Evolutionary conservation across 2,113 vertebrate species (phyloP).

Genomic region (Colossoma macropomum): DNA sequence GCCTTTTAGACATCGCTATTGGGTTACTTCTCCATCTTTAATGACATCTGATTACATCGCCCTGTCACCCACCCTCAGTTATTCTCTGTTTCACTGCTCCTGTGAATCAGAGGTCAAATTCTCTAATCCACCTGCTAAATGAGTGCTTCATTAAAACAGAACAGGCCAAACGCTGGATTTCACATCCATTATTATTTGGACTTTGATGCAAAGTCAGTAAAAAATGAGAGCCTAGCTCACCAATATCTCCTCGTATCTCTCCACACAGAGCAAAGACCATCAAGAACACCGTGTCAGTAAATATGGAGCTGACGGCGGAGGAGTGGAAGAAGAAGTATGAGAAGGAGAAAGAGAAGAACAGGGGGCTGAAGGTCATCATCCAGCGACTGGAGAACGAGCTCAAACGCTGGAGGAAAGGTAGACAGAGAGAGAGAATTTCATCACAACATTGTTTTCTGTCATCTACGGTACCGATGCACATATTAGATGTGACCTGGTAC

Average conservation of each 20-base stretch:
- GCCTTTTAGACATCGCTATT: too few relatives aligned
- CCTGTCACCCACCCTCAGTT: too few relatives aligned
- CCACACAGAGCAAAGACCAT: constrained; percentile 91
- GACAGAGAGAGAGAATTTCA: background rate
- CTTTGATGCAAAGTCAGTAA: too few relatives aligned
- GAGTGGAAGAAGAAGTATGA: constrained; percentile 98
- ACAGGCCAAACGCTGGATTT: too few relatives aligned
- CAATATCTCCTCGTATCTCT: background rate
- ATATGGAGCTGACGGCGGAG: constrained; percentile 92
- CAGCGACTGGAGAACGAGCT: constrained; percentile 92
- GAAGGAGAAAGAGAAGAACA: constrained; percentile 93
- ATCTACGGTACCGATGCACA: background rate
- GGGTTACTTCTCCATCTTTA: too few relatives aligned
- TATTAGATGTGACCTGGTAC: background rate
- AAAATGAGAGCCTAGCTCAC: too few relatives aligned
- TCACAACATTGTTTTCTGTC: too few relatives aligned
- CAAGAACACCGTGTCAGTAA: constrained; percentile 96
- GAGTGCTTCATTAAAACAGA: background rate
- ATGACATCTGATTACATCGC: too few relatives aligned
- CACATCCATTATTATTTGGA: too few relatives aligned
- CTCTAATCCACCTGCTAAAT: background rate
- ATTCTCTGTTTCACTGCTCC: background rate
- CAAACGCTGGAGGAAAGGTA: constrained; percentile 93
- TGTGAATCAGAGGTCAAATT: background rate
- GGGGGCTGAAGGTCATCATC: constrained; percentile 84